Base-by-base conservation (phyloP, 1,140 invertebrate genomes). In the Ips typographus region DNA sequence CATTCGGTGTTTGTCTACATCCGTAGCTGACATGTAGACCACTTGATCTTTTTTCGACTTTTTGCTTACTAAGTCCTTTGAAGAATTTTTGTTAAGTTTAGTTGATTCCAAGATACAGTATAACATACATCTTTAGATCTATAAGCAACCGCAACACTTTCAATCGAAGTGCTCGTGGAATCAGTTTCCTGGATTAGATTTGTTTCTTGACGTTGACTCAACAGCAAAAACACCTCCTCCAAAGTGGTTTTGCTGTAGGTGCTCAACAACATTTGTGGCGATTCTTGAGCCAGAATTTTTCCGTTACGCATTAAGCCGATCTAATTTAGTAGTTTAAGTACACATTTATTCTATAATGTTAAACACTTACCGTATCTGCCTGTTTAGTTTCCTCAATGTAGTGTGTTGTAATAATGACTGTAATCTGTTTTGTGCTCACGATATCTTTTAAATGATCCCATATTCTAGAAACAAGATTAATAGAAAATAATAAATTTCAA, bases 371-470 rank as follows among this genome's bases (percentile, higher is more conserved):
- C 83, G 84, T 89, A 80, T 94, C 83, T 6, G 93, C 91, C 78
- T 94, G 89, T 75, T 89, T 87, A 1, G 94, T 89, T 82, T 98
- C 95, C 77, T 97, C 94, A 53, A 97, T 95, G 76, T 98, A 98
- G 83, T 98, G 95, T 6, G 95, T 98, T 0, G 95, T 98, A 53
- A 98, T 95, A 44, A 98, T 90, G 40, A 93, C 85, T 0, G 91
- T 88, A 47, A 88, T 89, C 5, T 86, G 85, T 22, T 87, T 83
- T 66, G 85, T 86, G 71, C 82, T 80, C 6, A 93, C 88, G 8
- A 95, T 84, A 57, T 90, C 87, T 0, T 91, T 83, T 36, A 98
- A 82, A 77, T 94, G 91, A 44, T 93, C 85, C 95, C 95, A 98
- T 75, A 98, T 97, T 91, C 88, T 72, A n/a, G n/a, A 47, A 5